Evolutionary conservation across 2,888 invertebrate genomes (phyloP), one percentile per base, ranked within the genome.

Genomic region (Ophion costatus): DNA sequence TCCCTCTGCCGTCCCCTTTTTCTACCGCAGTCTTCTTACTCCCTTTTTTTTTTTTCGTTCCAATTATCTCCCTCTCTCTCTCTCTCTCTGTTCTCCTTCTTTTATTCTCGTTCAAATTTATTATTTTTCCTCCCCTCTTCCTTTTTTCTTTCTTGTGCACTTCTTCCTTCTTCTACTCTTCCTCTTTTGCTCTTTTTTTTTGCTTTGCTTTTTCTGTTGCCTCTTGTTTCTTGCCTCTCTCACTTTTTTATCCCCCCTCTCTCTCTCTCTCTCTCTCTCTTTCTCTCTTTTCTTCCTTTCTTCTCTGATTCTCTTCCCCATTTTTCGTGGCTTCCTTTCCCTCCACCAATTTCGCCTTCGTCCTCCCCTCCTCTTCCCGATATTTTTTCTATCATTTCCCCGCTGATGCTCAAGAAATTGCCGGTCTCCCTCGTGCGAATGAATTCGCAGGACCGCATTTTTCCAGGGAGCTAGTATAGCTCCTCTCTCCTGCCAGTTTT

Each of bases 361-460:
- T 22, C 0, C 33, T 33, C 4, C 33, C 0, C 61, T 7, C 61
- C 61, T 10, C 4, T 61, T 22, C 61, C 3, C 20, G 10, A 20
- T 4, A 20, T 61, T 61, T 20, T 20, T 20, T n/a, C 61, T 10
- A 17, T 67, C 11, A 22, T 22, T 42, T 69, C 24, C 5, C 45
- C 0, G 24, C 24, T 11, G 38, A 14, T 24, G 51, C 45, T 14
- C 22, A 11, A 51, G 45, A 69, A 69, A 33, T 24, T 11, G 17
- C 45, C 24, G 17, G 69, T 45, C 69, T 69, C 22, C 24, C 69
- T 45, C 45, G 42, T 22, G 45, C 17, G 22, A 45, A 69, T 22
- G 45, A 51, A 45, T 69, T 69, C 45, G 24, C 45, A 45, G 17
- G 51, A 51, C 69, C 69, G 45, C 45, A 69, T 69, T 69, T 17